A percentile compares a stretch with the other conserved stretches of the same genome.
Evolutionary conservation across 2,888 invertebrate genomes (phyloP).

Genomic region (Sinopyrophorus schimmeli): DNA sequence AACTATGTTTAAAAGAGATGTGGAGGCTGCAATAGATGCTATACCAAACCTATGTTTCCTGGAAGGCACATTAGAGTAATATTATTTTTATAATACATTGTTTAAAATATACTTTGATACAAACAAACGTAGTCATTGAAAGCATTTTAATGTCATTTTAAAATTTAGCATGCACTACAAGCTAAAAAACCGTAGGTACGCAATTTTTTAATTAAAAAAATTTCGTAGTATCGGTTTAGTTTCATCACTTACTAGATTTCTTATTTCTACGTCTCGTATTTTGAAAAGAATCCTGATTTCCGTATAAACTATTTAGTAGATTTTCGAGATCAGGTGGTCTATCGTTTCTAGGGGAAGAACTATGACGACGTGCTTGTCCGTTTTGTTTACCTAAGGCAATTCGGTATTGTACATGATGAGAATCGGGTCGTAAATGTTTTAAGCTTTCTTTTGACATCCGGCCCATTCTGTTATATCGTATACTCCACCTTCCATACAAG

Average conservation of each 20-base stretch:
- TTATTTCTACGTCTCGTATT: constrained; percentile 44
- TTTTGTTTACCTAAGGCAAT: constrained; percentile 76
- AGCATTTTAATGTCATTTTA: constrained; percentile 12
- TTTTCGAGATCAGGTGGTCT: constrained; percentile 80
- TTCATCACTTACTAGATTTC: constrained; percentile 45
- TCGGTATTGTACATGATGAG: constrained; percentile 88
- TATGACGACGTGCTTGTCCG: constrained; percentile 39
- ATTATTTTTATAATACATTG: no score
- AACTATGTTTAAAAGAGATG: constrained; percentile 79
- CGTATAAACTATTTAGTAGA: constrained; percentile 78
- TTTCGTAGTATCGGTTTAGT: neutral
- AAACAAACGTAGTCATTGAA: no score
- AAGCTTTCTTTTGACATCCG: constrained; percentile 83
- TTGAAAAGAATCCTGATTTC: constrained; percentile 59
- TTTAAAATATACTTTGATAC: no score
- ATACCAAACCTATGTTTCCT: constrained; percentile 81
- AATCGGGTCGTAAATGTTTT: constrained; percentile 85
- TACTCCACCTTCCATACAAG: constrained; percentile 94
- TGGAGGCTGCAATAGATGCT: constrained; percentile 76
- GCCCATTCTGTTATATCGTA: constrained; percentile 98
- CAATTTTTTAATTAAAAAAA: neutral
- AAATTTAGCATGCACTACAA: constrained; percentile 17
- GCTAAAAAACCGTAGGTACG: constrained; percentile 1
- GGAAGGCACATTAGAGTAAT: constrained; percentile 73
- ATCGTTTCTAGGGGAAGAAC: constrained; percentile 56